Base-by-base conservation (phyloP, 1,140 invertebrate genomes). In the Gerris buenoi region DNA sequence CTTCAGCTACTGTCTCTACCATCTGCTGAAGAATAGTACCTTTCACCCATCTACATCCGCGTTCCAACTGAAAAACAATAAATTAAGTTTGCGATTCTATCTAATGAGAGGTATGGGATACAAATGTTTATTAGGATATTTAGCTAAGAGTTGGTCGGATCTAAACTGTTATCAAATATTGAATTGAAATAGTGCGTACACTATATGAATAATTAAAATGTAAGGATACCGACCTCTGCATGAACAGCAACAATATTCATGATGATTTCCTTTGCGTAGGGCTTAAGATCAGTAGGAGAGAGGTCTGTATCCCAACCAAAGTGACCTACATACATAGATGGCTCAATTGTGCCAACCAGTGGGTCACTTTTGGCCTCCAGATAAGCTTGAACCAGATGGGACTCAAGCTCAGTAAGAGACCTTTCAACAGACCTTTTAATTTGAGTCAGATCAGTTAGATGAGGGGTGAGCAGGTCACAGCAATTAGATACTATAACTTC, bases 331-430 rank as follows among this genome's bases (percentile, higher is more conserved):
- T 95, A 96, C 93, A 98, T 97, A 58, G 89, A 93, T 1, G 91
- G 90, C 78, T 97, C 94, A 69, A 98, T 94, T 18, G 89, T 91
- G 23, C 93, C 93, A 25, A 96, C 89, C 0, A 96, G 79, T 2
- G 93, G 92, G 79, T 97, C 93, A 63, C 90, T 88, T 76, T 96
- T 95, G 70, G 90, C 86, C 77, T 97, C 94, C 61, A 96, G 82
- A 76, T 96, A 97, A 0, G 85, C 86, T 70, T 90, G 88, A 13
- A 88, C 78, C 63, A 91, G 84, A 2, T 82, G 83, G n/a, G 80
- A 82, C 72, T 89, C 87, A 46, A 90, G 75, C 27, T 81, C 81
- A 68, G 83, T 82, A 0, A 90, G 78, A 22, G 82, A 81, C 25
- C 77, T 78, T 67, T 80, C 81, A 0, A 83, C 80, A 10, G 81